phyloP scores from a whole-genome alignment of 2,888 invertebrate species.

The Macroteleia sp. region DNA sequence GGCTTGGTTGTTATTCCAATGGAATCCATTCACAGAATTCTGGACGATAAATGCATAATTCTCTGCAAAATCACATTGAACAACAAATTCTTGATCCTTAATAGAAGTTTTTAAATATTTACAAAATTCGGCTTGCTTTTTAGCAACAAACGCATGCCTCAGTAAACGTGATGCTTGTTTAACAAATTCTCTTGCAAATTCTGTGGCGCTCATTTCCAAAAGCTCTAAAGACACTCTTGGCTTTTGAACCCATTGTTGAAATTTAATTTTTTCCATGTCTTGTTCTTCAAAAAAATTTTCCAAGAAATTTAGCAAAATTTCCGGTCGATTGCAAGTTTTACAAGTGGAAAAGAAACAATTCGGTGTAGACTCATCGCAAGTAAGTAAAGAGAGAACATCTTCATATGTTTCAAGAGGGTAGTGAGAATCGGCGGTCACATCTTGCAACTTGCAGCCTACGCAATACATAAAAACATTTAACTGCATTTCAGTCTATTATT shows the following conservation, averaged over 20 bases:
- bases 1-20: slow-evolving; percentile 29
- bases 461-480: no score
- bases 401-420: slow-evolving; percentile 13
- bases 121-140: background rate
- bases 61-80: slow-evolving; percentile 39
- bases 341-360: slow-evolving; percentile 10
- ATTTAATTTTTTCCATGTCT: slow-evolving; percentile 11
- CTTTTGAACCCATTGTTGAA: slow-evolving; percentile 27
- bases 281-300: slow-evolving; percentile 4
- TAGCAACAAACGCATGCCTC: no score
- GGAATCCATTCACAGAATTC: slow-evolving; percentile 24
- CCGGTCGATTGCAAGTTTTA: background rate
- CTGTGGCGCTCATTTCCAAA: background rate
- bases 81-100: slow-evolving; percentile 12
- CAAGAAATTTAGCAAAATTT: slow-evolving; percentile 3
- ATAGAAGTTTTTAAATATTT: slow-evolving; percentile 1
- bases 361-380: slow-evolving; percentile 14
- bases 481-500: no score
- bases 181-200: slow-evolving; percentile 5
- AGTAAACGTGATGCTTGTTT: background rate
- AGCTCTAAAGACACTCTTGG: slow-evolving; percentile 2
- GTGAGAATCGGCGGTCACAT: slow-evolving; percentile 1
- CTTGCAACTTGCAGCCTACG: background rate
- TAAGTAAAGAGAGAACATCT: slow-evolving; percentile 11
- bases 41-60: slow-evolving; percentile 35